Percentiles rank a stretch among this genome's conserved stretches.
These are phyloP conservation scores for Heteronetta atricapilla DNA, from an alignment of 2,113 vertebrate species.

Conservation along the genomic window DNA sequence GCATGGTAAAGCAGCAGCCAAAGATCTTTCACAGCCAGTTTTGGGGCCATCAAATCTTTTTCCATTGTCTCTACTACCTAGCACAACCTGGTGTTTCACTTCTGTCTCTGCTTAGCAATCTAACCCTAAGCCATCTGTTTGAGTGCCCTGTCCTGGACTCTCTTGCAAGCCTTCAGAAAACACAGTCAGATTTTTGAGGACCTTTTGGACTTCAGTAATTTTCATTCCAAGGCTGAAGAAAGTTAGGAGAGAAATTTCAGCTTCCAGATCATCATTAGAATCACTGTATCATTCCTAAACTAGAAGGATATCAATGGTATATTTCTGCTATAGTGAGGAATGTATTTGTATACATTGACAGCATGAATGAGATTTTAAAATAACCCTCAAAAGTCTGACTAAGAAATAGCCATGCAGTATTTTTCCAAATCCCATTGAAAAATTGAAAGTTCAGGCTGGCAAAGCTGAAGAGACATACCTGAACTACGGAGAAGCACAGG, in stretches of 20 bases:
- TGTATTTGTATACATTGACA: neutral
- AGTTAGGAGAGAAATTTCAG: neutral
- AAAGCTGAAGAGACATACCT: neutral
- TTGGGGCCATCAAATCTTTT: neutral
- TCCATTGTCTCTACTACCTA: neutral
- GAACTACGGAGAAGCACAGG: neutral
- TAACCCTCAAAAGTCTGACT: neutral
- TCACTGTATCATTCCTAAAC: neutral
- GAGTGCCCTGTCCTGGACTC: neutral
- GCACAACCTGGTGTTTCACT: neutral
- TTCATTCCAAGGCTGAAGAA: neutral
- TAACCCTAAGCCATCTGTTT: neutral
- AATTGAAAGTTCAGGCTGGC: neutral
- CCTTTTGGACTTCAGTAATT: neutral
- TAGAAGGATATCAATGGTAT: neutral
- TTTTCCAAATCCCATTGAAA: neutral
- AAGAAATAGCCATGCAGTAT: neutral
- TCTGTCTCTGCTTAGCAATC: neutral
- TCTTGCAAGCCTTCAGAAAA: neutral
- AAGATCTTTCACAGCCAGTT: neutral
- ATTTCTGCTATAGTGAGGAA: neutral
- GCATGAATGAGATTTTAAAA: neutral
- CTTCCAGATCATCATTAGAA: neutral
- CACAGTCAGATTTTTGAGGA: neutral
- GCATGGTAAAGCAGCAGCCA: neutral